Evolutionary conservation across 2,888 invertebrate species (phyloP), one percentile per base, ranked within the genome.

Genomic region (Cremastinae sp.): DNA sequence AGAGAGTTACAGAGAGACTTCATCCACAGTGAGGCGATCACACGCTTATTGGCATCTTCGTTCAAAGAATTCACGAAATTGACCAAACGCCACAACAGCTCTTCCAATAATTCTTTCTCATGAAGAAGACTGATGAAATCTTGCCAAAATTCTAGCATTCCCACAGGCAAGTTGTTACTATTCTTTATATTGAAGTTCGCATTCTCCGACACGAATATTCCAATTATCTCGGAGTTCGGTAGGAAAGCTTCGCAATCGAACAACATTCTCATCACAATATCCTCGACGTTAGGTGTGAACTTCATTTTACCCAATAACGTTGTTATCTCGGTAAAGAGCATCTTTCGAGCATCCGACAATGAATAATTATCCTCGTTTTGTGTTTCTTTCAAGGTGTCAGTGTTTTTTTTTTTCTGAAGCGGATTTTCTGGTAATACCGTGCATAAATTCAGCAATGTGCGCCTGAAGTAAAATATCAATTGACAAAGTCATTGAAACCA

Each of bases 21-120:
- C 16, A 92, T 86, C 93, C 93, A 93, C 28, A 92, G 84, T n/a
- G 92, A 91, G 78, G 92, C 91, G 16, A 91, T 84, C 7, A 86
- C 82, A 45, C 90, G 85, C 84, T 85, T 91, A 14, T 87, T 81
- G 7, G 81, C 78, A 22, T 83, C 83, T 62, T 85, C 84, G 54
- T 88, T 83, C 68, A 84, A 84, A 66, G 84, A 83, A 78, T 91
- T 86, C 18, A 91, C 89, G 49, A 91, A 81, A 74, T 90, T 86
- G 20, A 92, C 86, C 9, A 93, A 86, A 61, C 89, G 90, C 77
- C 91, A 66, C 54, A 92, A 84, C 69, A 93, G 90, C 7, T 90
- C 84, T 59, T 91, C 84, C 54, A 93, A 81, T 53, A 93, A 84
- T 74, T 91, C 90, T 84, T 91, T 90, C 28, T 91, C 90, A 79